Conservation (phyloP, 2,113 vertebrate species). For the Otis tarda region DNA sequence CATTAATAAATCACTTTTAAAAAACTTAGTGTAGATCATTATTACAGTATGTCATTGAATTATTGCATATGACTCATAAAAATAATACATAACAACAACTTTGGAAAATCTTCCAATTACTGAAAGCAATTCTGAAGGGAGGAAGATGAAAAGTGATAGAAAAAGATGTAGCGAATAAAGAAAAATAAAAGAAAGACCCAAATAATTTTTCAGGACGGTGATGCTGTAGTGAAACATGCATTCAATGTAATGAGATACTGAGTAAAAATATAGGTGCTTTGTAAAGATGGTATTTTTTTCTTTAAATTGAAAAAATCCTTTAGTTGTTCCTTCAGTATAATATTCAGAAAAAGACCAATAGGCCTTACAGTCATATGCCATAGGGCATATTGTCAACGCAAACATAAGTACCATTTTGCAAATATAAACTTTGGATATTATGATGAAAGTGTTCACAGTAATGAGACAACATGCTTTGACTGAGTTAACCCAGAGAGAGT, state of each 20-base stretch:
- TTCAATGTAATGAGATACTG: neutral
- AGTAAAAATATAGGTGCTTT: neutral
- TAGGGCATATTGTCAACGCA: neutral
- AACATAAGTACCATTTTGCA: neutral
- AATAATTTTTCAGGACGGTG: neutral
- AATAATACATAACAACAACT: neutral
- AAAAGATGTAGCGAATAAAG: neutral
- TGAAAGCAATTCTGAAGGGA: neutral
- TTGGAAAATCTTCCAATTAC: neutral
- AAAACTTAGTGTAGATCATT: neutral
- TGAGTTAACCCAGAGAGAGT: neutral
- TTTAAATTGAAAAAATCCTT: neutral
- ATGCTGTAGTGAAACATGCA: neutral
- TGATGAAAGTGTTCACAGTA: neutral
- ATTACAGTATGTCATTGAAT: slow-evolving; percentile 18
- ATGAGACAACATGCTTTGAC: neutral
- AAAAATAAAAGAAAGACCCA: neutral
- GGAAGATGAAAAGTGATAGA: neutral
- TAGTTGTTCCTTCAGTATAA: neutral
- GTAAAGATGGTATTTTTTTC: neutral
- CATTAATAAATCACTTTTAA: slow-evolving; percentile 58
- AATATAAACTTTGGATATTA: neutral
- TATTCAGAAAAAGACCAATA: neutral
- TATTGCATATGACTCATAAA: neutral
- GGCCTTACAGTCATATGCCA: neutral